These are phyloP conservation scores for Altica lythri DNA, from an alignment of 2,888 invertebrate species.

Conservation along the genomic window DNA sequence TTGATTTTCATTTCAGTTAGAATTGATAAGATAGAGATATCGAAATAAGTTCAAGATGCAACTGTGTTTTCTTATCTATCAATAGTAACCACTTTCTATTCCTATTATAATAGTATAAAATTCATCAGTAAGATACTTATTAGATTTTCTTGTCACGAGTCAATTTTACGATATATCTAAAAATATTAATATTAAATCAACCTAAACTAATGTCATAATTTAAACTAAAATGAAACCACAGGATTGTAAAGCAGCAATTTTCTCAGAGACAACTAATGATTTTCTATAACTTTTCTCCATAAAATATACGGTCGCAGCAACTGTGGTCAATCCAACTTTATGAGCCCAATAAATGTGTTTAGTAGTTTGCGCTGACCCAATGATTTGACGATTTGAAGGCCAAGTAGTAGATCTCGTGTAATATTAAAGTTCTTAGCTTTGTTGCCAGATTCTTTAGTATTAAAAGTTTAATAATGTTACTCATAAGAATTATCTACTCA, in stretches of 20 bases:
- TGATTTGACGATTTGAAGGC: conserved; percentile 23
- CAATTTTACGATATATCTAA: no score
- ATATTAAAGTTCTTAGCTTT: conserved; percentile 16
- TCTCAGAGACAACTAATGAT: conserved; percentile 19
- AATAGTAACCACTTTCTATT: no score
- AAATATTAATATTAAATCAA: not conserved
- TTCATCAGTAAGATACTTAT: no score
- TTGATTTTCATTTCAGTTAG: no score
- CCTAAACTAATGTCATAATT: not conserved
- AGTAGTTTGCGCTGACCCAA: conserved; percentile 31
- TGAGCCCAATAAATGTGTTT: conserved; percentile 28
- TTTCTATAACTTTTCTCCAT: conserved; percentile 27
- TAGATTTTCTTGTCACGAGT: no score
- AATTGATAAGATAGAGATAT: no score
- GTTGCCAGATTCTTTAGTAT: conserved; percentile 12
- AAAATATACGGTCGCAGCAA: conserved; percentile 23
- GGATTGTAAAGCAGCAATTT: conserved; percentile 15
- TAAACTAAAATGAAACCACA: conserved; percentile 8
- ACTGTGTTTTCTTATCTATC: no score
- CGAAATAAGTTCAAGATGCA: no score
- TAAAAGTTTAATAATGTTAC: not conserved
- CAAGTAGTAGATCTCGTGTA: conserved; percentile 16
- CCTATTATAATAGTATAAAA: no score
- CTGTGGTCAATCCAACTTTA: conserved; percentile 30
- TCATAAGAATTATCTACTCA: no score